A percentile compares a stretch with the other conserved stretches of the same genome.
These are phyloP conservation scores for Heliconius congener DNA, from an alignment of 1,140 invertebrate species.

Conservation along the genomic window DNA sequence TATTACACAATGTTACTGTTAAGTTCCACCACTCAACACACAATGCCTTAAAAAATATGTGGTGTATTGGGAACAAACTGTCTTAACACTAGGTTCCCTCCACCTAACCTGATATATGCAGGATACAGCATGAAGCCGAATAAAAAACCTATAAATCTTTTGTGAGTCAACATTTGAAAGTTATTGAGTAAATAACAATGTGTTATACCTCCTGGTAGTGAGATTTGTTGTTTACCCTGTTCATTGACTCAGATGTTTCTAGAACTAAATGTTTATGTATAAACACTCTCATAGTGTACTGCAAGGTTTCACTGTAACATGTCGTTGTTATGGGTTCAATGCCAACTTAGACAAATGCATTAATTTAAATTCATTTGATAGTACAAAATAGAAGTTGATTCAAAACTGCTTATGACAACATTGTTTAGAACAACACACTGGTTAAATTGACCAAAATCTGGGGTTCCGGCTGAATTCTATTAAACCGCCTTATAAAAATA, in stretches of 20 bases:
- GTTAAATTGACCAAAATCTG: neutral
- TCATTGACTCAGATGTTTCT: neutral
- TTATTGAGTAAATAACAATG: conserved; percentile 15
- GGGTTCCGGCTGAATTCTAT: neutral
- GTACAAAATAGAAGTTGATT: no score
- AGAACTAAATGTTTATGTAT: neutral
- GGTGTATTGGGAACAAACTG: neutral
- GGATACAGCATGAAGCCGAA: neutral
- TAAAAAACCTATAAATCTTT: neutral
- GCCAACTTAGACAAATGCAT: no score
- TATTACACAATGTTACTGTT: neutral
- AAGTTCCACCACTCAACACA: neutral
- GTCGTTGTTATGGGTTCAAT: no score
- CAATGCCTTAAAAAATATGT: neutral
- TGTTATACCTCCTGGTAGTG: neutral
- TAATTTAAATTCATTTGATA: no score
- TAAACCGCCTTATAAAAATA: neutral
- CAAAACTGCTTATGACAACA: neutral
- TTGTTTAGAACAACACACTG: neutral
- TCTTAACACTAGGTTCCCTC: neutral
- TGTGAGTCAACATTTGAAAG: conserved; percentile 8
- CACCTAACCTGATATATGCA: neutral
- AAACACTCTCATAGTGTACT: neutral
- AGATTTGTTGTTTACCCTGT: neutral
- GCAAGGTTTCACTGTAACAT: no score